Evolutionary conservation across 2,888 invertebrate species (phyloP).

Genomic region (Clepsis dumicolana): DNA sequence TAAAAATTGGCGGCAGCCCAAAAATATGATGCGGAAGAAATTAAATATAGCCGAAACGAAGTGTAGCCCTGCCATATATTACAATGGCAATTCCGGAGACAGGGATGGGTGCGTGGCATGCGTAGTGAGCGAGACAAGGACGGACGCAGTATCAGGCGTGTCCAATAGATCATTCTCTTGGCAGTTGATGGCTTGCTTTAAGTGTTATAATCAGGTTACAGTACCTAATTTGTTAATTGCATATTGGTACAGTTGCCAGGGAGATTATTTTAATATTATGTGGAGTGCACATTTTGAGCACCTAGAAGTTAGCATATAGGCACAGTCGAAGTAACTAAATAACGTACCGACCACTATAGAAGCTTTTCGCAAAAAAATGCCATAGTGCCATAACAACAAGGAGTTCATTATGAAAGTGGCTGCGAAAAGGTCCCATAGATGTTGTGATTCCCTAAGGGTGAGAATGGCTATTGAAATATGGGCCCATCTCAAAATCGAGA

Average conservation of each 20-base stretch:
- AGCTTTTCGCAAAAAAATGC: too few relatives aligned
- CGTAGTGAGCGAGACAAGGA: constrained; percentile 12
- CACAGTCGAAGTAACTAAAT: too few relatives aligned
- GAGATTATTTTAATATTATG: too few relatives aligned
- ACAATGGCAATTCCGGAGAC: neutral
- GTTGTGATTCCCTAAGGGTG: too few relatives aligned
- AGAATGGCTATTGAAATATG: too few relatives aligned
- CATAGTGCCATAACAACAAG: too few relatives aligned
- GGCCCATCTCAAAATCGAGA: neutral
- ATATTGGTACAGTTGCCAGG: neutral
- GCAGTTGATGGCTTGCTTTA: constrained; percentile 1
- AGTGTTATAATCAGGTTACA: neutral
- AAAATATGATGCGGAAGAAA: constrained; percentile 46
- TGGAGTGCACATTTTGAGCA: too few relatives aligned
- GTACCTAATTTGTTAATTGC: neutral
- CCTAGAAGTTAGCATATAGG: too few relatives aligned
- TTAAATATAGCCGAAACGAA: constrained; percentile 43
- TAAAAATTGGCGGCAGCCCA: constrained; percentile 61
- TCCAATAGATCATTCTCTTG: constrained; percentile 16
- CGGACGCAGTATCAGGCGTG: neutral
- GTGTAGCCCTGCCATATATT: constrained; percentile 7
- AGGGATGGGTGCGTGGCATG: neutral
- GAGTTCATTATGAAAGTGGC: too few relatives aligned
- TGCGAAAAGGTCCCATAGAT: too few relatives aligned
- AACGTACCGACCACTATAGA: too few relatives aligned